Percentiles rank a stretch among this genome's conserved stretches.
These are phyloP conservation scores for Onthophagus taurus DNA, from an alignment of 1,140 invertebrate genomes.

Conservation along the genomic window DNA sequence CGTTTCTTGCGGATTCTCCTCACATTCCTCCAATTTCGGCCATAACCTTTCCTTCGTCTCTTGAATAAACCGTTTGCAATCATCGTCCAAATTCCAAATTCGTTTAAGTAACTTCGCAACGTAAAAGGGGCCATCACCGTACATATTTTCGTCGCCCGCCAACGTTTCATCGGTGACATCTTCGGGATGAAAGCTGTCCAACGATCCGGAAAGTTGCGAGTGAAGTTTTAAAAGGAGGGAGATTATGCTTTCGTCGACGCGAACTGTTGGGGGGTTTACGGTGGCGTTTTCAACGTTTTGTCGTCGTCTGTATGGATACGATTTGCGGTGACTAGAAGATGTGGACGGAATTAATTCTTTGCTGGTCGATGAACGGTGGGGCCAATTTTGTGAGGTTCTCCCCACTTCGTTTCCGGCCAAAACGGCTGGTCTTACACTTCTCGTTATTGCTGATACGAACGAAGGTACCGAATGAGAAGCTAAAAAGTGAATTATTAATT, in stretches of 20 bases:
- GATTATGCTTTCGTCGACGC: constrained; percentile 83
- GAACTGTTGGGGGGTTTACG: constrained; percentile 43
- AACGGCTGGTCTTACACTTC: constrained; percentile 1
- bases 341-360: constrained; percentile 44
- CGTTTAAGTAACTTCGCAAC: constrained; percentile 66
- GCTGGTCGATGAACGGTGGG: constrained; percentile 27
- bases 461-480: constrained; percentile 1
- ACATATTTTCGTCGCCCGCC: constrained; percentile 34
- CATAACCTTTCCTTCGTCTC: constrained; percentile 61
- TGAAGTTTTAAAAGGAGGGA: constrained; percentile 88
- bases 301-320: constrained; percentile 18
- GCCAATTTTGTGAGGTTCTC: constrained; percentile 16
- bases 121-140: constrained; percentile 83
- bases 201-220: constrained; percentile 73
- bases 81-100: constrained; percentile 59
- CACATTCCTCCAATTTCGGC: constrained; percentile 67
- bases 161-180: constrained; percentile 43
- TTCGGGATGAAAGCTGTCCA: constrained; percentile 67
- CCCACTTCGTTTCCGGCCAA: constrained; percentile 47
- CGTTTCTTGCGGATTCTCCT: constrained; percentile 61
- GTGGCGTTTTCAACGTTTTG: constrained; percentile 16
- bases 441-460: constrained; percentile 2
- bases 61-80: constrained; percentile 43
- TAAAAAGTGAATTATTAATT: neutral
- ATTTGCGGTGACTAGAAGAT: constrained; percentile 31